Conservation (phyloP, 2,888 invertebrate species). For the Oxycera nigricornis region DNA sequence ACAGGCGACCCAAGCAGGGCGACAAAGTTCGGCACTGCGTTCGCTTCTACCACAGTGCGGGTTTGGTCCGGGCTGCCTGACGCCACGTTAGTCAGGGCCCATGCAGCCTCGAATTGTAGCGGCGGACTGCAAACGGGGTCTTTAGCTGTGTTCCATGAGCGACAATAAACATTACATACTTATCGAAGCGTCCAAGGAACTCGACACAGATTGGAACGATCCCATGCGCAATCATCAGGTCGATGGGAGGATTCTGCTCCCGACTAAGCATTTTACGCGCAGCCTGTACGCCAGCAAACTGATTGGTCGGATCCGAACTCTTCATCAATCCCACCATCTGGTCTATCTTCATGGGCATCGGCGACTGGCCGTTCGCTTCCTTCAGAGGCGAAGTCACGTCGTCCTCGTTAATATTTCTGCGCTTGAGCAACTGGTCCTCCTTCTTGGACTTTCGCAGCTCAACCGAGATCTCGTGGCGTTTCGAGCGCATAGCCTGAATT, state of each 20-base stretch:
- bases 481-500: slow-evolving; percentile 72
- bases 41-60: slow-evolving; percentile 79
- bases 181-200: slow-evolving; percentile 74
- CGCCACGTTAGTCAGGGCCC: slow-evolving; percentile 97
- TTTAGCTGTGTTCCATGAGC: too few species aligned
- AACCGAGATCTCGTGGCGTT: slow-evolving; percentile 87
- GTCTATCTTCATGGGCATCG: slow-evolving; percentile 67
- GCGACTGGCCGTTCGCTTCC: slow-evolving; percentile 62
- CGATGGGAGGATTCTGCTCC: slow-evolving; percentile 91
- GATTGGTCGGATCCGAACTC: slow-evolving; percentile 68
- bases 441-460: slow-evolving; percentile 92
- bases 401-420: slow-evolving; percentile 78
- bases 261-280: slow-evolving; percentile 88
- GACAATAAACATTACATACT: slow-evolving; percentile 65
- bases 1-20: slow-evolving; percentile 72
- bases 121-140: slow-evolving; percentile 67
- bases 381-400: slow-evolving; percentile 64
- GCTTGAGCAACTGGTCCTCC: slow-evolving; percentile 91
- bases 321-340: slow-evolving; percentile 79
- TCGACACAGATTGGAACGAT: slow-evolving; percentile 83
- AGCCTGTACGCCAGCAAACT: slow-evolving; percentile 77
- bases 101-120: slow-evolving; percentile 94
- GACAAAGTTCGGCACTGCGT: slow-evolving; percentile 86
- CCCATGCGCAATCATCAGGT: slow-evolving; percentile 81
- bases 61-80: slow-evolving; percentile 94